Evolutionary conservation across 2,113 vertebrate genomes (phyloP).

Genomic region (Psittacula cyanocephala): DNA sequence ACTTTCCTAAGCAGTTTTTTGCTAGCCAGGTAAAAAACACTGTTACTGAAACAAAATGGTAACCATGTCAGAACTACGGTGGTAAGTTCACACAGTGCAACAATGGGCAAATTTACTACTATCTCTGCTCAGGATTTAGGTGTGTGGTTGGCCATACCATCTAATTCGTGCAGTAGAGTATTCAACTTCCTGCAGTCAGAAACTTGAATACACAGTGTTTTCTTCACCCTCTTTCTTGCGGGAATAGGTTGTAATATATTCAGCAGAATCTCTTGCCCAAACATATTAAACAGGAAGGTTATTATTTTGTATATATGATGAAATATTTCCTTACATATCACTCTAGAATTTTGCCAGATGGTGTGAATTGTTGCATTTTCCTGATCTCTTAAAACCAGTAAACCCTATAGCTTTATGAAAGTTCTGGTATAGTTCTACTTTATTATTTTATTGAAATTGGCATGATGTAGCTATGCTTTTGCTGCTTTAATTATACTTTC

Average conservation of each 20-base stretch:
- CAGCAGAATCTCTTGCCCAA: background rate
- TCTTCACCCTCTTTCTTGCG: background rate
- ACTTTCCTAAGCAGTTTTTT: background rate
- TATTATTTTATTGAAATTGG: background rate
- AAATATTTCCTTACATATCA: background rate
- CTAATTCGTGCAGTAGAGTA: rapidly evolving
- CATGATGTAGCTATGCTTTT: background rate
- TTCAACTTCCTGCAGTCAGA: background rate
- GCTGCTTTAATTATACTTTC: background rate
- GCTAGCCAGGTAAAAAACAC: background rate
- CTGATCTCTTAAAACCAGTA: background rate
- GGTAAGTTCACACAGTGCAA: background rate
- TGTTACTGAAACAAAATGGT: background rate
- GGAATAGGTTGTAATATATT: background rate
- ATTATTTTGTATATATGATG: background rate
- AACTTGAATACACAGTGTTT: background rate
- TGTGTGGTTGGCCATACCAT: rapidly evolving
- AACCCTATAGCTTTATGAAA: background rate
- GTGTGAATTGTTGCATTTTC: background rate
- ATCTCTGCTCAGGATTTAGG: background rate
- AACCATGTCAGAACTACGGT: background rate
- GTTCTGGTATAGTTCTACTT: background rate
- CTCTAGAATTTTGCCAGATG: background rate
- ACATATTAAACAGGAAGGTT: background rate
- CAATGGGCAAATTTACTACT: background rate